Percentiles rank a stretch among this genome's conserved stretches.
These are phyloP conservation scores for Neosilurus hyrtlii DNA, from an alignment of 2,797 vertebrate genomes.

Conservation along the genomic window DNA sequence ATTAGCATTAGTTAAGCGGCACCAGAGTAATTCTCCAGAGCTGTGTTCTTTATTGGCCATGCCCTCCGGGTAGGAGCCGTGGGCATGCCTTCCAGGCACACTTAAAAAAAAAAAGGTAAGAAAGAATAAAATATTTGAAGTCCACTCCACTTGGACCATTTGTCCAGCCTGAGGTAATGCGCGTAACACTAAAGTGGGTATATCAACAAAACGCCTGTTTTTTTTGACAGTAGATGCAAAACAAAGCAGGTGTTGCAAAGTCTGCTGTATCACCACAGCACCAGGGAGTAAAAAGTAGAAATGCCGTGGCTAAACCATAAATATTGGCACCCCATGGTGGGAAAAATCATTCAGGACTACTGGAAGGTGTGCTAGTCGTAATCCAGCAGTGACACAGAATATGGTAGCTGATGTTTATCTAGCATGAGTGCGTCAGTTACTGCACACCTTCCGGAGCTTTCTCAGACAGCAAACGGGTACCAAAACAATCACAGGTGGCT, in stretches of 20 bases:
- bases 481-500: constrained; percentile 10
- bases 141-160: background rate
- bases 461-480: background rate
- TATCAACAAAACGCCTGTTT: background rate
- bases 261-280: background rate
- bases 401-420: background rate
- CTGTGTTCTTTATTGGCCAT: background rate
- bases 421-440: background rate
- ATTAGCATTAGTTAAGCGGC: background rate
- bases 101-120: no score
- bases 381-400: background rate
- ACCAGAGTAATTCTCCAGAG: background rate
- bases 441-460: constrained; percentile 1
- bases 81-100: constrained; percentile 3
- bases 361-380: background rate
- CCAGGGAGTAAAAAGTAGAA: background rate
- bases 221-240: background rate
- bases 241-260: background rate
- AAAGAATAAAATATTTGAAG: background rate
- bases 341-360: background rate
- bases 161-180: background rate
- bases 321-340: background rate
- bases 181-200: background rate
- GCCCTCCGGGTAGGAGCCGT: background rate
- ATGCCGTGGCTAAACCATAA: background rate